Percentiles rank a stretch among this genome's conserved stretches.
Conservation (phyloP, 2,888 invertebrate genomes). For the Malthinus flaveolus region DNA sequence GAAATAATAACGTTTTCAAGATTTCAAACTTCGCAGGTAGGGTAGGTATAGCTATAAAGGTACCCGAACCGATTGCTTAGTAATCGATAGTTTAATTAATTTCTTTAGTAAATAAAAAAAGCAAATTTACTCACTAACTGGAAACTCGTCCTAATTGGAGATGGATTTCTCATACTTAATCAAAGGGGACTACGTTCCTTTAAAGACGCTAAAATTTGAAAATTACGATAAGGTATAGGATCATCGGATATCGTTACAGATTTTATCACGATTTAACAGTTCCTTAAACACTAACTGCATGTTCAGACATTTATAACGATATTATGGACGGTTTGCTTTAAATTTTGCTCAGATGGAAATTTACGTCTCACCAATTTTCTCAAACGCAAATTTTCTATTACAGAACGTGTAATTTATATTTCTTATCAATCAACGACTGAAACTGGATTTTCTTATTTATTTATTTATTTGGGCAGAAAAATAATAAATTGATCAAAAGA, state of each 20-base stretch:
- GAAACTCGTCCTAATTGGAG: not conserved
- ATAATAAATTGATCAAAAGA: too few relatives aligned
- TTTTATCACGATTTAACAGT: slow-evolving; percentile 25
- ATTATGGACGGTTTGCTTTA: slow-evolving; percentile 12
- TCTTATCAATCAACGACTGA: too few relatives aligned
- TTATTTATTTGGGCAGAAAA: too few relatives aligned
- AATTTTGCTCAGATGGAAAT: not conserved
- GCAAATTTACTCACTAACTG: not conserved
- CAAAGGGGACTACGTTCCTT: slow-evolving; percentile 16
- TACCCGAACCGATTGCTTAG: slow-evolving; percentile 13
- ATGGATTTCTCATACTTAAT: not conserved
- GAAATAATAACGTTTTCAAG: too few relatives aligned
- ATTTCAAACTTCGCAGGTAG: too few relatives aligned
- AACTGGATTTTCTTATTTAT: too few relatives aligned
- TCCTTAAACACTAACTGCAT: slow-evolving; percentile 18
- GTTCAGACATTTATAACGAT: slow-evolving; percentile 19
- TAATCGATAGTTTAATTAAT: slow-evolving; percentile 16
- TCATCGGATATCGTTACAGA: slow-evolving; percentile 20
- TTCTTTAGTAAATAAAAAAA: slow-evolving; percentile 8
- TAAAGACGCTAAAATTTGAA: slow-evolving; percentile 23
- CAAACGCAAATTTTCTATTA: too few relatives aligned
- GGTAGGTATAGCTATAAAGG: too few relatives aligned
- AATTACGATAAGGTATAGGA: slow-evolving; percentile 20
- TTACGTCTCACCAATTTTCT: too few relatives aligned
- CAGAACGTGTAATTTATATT: too few relatives aligned